Evolutionary conservation across 2,113 vertebrate species (phyloP), one percentile per base, ranked within the genome.

Genomic region (Atherinomorus stipes): DNA sequence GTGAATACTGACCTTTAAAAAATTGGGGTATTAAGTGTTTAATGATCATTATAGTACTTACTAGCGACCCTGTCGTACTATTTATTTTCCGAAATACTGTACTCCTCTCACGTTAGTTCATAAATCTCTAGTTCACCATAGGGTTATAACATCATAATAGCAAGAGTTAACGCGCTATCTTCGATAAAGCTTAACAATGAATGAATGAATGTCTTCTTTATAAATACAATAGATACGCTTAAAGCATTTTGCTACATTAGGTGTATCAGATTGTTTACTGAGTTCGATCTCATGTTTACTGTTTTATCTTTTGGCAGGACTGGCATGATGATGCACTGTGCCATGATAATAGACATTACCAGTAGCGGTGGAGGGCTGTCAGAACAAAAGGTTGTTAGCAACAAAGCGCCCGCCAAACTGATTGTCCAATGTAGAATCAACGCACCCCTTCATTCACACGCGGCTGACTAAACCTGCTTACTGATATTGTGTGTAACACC

Each of bases 321-420:
- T 40, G 34, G 34, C 19, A 56, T 1, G 40, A 23, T 31, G 3
- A 2, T 19, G 21, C 19, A 34, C 37, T 11, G 25, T 38, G 68
- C 44, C n/a, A 21, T 5, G 11, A 15, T 9, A 6, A 15, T 8
- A 56, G 21, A 16, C 47, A 25, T 44, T 40, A 23, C 9, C 5
- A 64, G 58, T 34, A 50, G 7, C 26, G 73, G 45, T 23, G 68
- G 45, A 87, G 70, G 62, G 28, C 64, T 38, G 66, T 82, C 68
- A 25, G 89, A 92, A 92, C 91, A 92, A 92, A 90, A 90, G 90
- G 79, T 69, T 84, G 86, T 91, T 84, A 77, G 85, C 88, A 90
- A 88, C 85, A 89, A 84, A 86, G 85, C 89, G 66, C 80, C 85
- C 77, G 79, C 81, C 86, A 77, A 86, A 11, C 45, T 65, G 62